Evolutionary conservation across 2,797 vertebrate genomes (phyloP), one percentile per base, ranked within the genome.

Genomic region (Sitta carolinensis): DNA sequence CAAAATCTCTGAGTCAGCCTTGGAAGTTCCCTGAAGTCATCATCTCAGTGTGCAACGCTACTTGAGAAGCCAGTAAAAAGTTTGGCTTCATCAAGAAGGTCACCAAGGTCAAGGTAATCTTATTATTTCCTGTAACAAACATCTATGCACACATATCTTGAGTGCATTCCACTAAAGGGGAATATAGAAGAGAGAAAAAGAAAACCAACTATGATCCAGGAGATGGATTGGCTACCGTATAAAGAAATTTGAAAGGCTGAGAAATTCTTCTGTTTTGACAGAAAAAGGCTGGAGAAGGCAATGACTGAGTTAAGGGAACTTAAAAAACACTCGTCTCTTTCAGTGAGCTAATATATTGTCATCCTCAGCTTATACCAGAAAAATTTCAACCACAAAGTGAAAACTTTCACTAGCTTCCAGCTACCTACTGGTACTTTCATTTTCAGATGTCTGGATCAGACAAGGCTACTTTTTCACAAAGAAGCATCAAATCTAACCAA

Each of bases 111-210:
- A 20, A 63, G 13, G 14, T 42, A 9, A 54, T 50, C 23, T 36
- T 36, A 36, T 36, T 36, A 36, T 36, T 43, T 84, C 42, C 22
- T 67, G 15, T 34, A 66, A 43, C 3, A 61, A 51, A 75, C 11
- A 40, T 0, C 32, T n/a, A 58, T 36, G n/a, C 1, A 2, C 5
- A 26, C 15, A 6, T 16, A 54, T 30, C 10, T 73, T 62, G 50
- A 61, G 29, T 32, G 4, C 55, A n/a, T 48, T 43, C 25, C 26
- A 73, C 19, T 45, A 30, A 54, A 51, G 29, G 7, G 13, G 13
- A 80, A 67, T 13, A 19, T 3, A 69, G 50, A 6, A 73, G 7
- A 62, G 23, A 42, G 16, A 73, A 52, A 70, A 69, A 61, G 25
- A 48, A 82, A 62, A 58, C 2, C 34, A 90, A 3, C 7, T 50